Evolutionary conservation across 2,797 vertebrate genomes (phyloP).

Genomic region (Meda fulgida): DNA sequence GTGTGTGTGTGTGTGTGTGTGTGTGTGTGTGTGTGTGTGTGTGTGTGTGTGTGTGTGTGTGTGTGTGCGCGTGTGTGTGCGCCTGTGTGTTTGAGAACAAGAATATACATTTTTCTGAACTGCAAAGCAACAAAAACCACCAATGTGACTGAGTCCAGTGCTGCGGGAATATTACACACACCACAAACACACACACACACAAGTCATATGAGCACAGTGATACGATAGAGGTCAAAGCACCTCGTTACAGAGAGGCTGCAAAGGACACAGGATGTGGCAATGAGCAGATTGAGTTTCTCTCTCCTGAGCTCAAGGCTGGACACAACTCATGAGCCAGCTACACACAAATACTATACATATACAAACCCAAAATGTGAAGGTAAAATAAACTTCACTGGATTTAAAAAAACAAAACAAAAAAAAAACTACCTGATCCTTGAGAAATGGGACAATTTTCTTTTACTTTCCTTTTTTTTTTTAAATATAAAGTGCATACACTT

Average conservation of each 20-base stretch:
- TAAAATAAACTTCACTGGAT: background rate
- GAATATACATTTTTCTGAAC: slow-evolving; percentile 66
- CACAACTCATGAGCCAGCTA: slow-evolving; percentile 29
- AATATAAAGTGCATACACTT: background rate
- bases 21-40: slow-evolving; percentile 1
- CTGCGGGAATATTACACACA: slow-evolving; percentile 40
- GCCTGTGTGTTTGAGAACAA: slow-evolving; percentile 31
- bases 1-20: background rate
- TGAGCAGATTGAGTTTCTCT: slow-evolving; percentile 78
- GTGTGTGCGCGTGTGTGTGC: no score
- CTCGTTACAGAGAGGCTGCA: slow-evolving; percentile 72
- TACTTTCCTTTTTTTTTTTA: background rate
- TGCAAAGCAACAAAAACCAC: slow-evolving; percentile 39
- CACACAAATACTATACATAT: slow-evolving; percentile 40
- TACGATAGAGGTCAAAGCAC: slow-evolving; percentile 81
- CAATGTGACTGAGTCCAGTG: slow-evolving; percentile 31
- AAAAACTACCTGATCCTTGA: background rate
- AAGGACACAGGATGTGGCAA: slow-evolving; percentile 73
- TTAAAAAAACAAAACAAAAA: no score
- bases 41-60: background rate
- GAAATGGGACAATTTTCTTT: background rate
- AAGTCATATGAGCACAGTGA: slow-evolving; percentile 66
- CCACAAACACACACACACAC: slow-evolving; percentile 47
- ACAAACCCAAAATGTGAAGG: slow-evolving; percentile 9
- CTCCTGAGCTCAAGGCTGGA: slow-evolving; percentile 70